A percentile compares a stretch with the other conserved stretches of the same genome.
Conservation (phyloP, 2,797 vertebrate genomes). For the Hippoglossus hippoglossus region DNA sequence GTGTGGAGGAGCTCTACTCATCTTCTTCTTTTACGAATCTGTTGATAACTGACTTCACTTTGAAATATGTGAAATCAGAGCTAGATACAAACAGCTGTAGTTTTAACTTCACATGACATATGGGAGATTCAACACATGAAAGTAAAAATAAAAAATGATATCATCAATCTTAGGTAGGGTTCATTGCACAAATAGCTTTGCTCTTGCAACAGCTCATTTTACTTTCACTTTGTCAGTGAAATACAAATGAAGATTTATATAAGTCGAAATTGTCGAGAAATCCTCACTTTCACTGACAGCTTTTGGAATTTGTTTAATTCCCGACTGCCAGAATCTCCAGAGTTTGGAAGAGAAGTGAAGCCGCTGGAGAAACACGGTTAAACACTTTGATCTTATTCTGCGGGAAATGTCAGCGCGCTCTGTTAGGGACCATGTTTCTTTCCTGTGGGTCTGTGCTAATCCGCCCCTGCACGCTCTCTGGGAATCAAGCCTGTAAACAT, state of each 20-base stretch:
- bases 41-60: neutral
- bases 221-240: neutral
- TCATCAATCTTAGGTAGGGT: no score
- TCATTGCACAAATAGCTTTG: neutral
- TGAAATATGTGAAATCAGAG: no score
- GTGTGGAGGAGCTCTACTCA: neutral
- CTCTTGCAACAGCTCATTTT: neutral
- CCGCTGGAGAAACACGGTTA: slow-evolving; percentile 45
- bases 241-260: slow-evolving; percentile 15
- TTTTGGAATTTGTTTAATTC: slow-evolving; percentile 42
- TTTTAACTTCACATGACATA: no score
- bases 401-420: slow-evolving; percentile 42
- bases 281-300: slow-evolving; percentile 38
- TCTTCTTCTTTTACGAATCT: neutral
- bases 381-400: slow-evolving; percentile 51
- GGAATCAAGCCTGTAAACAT: slow-evolving; percentile 66
- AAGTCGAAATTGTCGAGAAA: slow-evolving; percentile 10
- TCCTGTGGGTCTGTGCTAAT: slow-evolving; percentile 44
- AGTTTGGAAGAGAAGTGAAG: slow-evolving; percentile 41
- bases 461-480: slow-evolving; percentile 63
- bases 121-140: neutral
- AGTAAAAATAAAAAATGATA: neutral
- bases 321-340: slow-evolving; percentile 22
- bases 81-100: neutral
- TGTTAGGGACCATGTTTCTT: slow-evolving; percentile 42